Percentiles rank a stretch among this genome's conserved stretches.
Evolutionary conservation across 2,888 invertebrate species (phyloP).

Genomic region (Microchrysa polita): DNA sequence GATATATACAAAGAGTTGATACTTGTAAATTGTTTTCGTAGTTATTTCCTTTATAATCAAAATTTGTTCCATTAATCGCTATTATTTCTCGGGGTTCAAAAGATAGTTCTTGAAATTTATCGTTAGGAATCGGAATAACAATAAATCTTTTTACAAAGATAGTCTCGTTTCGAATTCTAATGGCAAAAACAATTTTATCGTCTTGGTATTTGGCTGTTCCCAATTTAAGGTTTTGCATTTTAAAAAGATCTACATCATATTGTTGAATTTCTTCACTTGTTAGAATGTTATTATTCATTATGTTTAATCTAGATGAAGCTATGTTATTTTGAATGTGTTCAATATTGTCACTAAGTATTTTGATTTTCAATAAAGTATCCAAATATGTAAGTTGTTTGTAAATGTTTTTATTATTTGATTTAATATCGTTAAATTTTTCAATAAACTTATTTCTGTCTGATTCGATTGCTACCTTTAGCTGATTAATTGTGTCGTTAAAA

Average conservation of each 20-base stretch:
- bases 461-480: too few relatives aligned
- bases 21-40: too few relatives aligned
- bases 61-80: neutral
- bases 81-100: slow-evolving; percentile 29
- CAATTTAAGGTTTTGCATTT: slow-evolving; percentile 39
- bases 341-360: slow-evolving; percentile 41
- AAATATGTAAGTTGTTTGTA: too few relatives aligned
- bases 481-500: too few relatives aligned
- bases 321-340: slow-evolving; percentile 35
- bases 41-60: slow-evolving; percentile 8
- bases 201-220: slow-evolving; percentile 37
- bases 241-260: slow-evolving; percentile 39
- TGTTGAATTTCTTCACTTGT: slow-evolving; percentile 41
- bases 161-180: slow-evolving; percentile 40
- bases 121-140: slow-evolving; percentile 6
- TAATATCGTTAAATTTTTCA: too few relatives aligned
- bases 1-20: slow-evolving; percentile 6
- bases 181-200: slow-evolving; percentile 41
- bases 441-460: too few relatives aligned
- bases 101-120: slow-evolving; percentile 1
- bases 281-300: slow-evolving; percentile 43
- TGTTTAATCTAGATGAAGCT: slow-evolving; percentile 40
- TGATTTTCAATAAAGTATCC: slow-evolving; percentile 28
- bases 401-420: too few relatives aligned
- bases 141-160: neutral